Evolutionary conservation across 2,888 invertebrate species (phyloP), one percentile per base, ranked within the genome.

Genomic region (Idaea biselata): DNA sequence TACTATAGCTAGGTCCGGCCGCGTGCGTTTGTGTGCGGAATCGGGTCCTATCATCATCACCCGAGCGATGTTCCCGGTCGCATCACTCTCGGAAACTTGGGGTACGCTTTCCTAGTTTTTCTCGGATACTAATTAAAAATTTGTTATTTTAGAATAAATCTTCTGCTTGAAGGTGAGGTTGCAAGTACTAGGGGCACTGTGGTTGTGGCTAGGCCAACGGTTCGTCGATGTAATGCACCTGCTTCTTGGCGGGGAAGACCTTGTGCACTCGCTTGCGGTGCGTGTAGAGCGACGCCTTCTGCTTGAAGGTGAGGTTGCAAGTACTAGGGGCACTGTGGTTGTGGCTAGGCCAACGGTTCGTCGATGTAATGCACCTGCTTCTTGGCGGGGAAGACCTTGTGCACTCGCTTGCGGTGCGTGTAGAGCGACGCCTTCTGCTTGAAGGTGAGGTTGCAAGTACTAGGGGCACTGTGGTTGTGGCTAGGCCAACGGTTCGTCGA

Each of bases 91-190:
- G n/a, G n/a, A n/a, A n/a, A n/a, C n/a, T n/a, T n/a, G n/a, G n/a
- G n/a, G n/a, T n/a, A n/a, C n/a, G n/a, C n/a, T n/a, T n/a, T n/a
- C n/a, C n/a, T n/a, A n/a, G n/a, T n/a, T n/a, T n/a, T n/a, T n/a
- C n/a, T n/a, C n/a, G n/a, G n/a, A n/a, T n/a, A n/a, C n/a, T n/a
- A n/a, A n/a, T n/a, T n/a, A n/a, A n/a, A n/a, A n/a, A n/a, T n/a
- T n/a, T n/a, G n/a, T n/a, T n/a, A n/a, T n/a, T n/a, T n/a, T n/a
- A n/a, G n/a, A n/a, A n/a, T n/a, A n/a, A n/a, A n/a, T n/a, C 57
- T 91, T 92, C 64, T 92, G 91, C 61, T 90, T 91, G 82, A 92
- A 92, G 0, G 89, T 89, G 58, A 89, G 90, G 0, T 85, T 83
- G 64, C 91, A 92, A 0, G n/a, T n/a, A n/a, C n/a, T n/a, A n/a